Base-by-base conservation (phyloP, 2,888 invertebrate genomes). In the Lampropteryx suffumata region DNA sequence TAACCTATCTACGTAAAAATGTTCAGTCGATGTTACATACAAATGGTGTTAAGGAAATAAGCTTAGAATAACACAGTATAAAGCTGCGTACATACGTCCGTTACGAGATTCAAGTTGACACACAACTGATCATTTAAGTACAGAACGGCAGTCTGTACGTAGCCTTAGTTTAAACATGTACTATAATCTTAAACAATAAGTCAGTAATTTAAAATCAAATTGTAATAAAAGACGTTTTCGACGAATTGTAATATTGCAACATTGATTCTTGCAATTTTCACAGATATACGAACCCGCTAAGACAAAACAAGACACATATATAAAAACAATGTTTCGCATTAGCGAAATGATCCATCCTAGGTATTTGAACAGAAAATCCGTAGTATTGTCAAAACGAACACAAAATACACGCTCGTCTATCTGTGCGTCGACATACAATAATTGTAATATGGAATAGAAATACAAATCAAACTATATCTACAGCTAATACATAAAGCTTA, bases 1-100 rank as follows among this genome's bases (percentile, higher is more conserved):
- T 84, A 86, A 69, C 77, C 79, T 86, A 86, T 53, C 81, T 89
- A 90, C 77, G 76, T 87, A 86, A 83, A 88, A 87, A 86, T 85
- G 84, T 86, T 88, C 89, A 90, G 89, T 90, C 89, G 76, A 89
- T 87, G 84, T 89, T 87, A 87, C 83, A 86, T 86, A 86, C 84
- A 85, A 57, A 83, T 86, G 87, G 82, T 86, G 81, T 87, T 80
- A 77, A 82, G 76, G 56, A 74, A 73, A 65, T 79, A 80, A 79
- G 76, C 75, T 77, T 75, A 79, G 44, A 47, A 34, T 35, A 50
- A 62, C 74, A 71, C 62, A 72, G 45, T 24, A 24, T 60, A 65
- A 69, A 61, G 65, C 59, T 66, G 61, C 59, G 65, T 57, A 57
- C 72, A 72, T 49, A 71, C 64, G 53, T 39, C 55, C 57, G 54